Evolutionary conservation across 23 tunicate species (phyloP).

Genomic region (Diplosoma virens): DNA sequence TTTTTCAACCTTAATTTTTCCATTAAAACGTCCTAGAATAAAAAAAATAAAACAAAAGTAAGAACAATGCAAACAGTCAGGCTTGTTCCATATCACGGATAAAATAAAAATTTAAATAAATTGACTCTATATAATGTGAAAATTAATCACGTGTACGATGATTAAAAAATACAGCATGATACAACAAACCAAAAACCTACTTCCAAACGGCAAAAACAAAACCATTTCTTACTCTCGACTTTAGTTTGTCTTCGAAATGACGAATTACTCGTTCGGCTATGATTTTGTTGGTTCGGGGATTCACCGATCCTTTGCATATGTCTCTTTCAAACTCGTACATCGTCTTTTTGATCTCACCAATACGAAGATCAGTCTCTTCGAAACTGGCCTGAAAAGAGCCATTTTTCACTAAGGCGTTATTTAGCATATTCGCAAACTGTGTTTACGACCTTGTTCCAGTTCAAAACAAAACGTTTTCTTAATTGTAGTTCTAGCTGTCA

Average conservation of each 20-base stretch:
- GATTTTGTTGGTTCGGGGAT: constrained; percentile 68
- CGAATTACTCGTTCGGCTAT: constrained; percentile 87
- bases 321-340: constrained; percentile 94
- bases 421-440: too few relatives aligned
- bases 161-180: not conserved
- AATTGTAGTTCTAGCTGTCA: too few relatives aligned
- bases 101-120: not conserved
- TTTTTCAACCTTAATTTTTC: constrained; percentile 86
- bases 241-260: constrained; percentile 79
- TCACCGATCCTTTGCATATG: constrained; percentile 83
- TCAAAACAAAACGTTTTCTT: too few relatives aligned
- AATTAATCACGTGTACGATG: not conserved
- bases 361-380: constrained; percentile 80
- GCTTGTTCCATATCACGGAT: not conserved
- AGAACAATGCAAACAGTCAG: too few relatives aligned
- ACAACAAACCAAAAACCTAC: too few relatives aligned
- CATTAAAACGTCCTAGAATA: constrained; percentile 71
- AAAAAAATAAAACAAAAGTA: not conserved
- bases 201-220: too few relatives aligned
- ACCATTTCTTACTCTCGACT: constrained; percentile 59
- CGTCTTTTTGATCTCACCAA: constrained; percentile 73
- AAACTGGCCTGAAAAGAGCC: constrained; percentile 64
- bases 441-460: too few relatives aligned
- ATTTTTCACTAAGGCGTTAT: too few relatives aligned
- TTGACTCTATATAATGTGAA: not conserved